These are phyloP conservation scores for Epinotia nisella DNA, from an alignment of 2,888 invertebrate genomes.

Conservation along the genomic window DNA sequence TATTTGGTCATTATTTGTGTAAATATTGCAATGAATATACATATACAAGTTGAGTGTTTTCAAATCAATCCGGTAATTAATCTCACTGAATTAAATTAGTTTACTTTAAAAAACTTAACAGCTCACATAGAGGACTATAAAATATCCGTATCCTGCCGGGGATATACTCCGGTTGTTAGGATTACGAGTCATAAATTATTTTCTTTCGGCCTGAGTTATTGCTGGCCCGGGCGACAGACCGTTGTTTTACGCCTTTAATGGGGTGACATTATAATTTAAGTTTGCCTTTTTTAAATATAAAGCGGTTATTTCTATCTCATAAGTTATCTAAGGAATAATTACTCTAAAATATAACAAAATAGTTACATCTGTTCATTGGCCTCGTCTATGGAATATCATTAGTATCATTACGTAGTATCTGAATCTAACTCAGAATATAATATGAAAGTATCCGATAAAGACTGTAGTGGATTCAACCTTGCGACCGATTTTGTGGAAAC, in stretches of 20 bases:
- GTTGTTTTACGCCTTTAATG: slow-evolving; percentile 71
- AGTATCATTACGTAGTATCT: too few species aligned
- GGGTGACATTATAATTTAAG: slow-evolving; percentile 60
- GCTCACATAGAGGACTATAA: slow-evolving; percentile 62
- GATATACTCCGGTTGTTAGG: slow-evolving; percentile 68
- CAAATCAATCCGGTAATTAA: slow-evolving; percentile 44
- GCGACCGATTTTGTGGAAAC: too few species aligned
- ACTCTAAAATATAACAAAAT: neutral
- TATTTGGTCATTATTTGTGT: too few species aligned
- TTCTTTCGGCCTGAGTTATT: slow-evolving; percentile 71
- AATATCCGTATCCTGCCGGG: slow-evolving; percentile 70
- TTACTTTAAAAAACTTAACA: slow-evolving; percentile 67
- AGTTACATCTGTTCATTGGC: neutral
- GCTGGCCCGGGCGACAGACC: slow-evolving; percentile 66
- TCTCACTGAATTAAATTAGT: slow-evolving; percentile 59
- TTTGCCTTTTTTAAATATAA: slow-evolving; percentile 40
- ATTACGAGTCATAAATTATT: slow-evolving; percentile 77
- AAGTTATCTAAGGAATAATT: slow-evolving; percentile 49
- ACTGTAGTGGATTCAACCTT: too few species aligned
- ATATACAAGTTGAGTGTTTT: neutral
- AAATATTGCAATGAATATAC: too few species aligned
- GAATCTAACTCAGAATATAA: too few species aligned
- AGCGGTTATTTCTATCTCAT: slow-evolving; percentile 50
- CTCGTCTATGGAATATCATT: too few species aligned
- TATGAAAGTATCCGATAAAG: too few species aligned